phyloP scores from a whole-genome alignment of 2,888 invertebrate species.

The Drosophila rubida region DNA sequence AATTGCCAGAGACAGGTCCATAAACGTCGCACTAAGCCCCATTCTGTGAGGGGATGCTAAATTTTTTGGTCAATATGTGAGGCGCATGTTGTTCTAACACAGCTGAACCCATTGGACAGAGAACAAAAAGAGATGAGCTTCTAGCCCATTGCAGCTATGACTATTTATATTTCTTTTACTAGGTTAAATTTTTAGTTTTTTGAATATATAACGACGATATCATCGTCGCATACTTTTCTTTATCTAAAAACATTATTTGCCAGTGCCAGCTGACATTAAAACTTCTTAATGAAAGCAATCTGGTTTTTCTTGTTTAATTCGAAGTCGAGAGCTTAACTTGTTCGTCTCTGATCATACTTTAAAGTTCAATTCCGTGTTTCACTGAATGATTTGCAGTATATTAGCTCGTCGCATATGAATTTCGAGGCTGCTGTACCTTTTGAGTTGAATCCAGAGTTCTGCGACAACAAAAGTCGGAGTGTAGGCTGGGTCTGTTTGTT shows the following conservation, averaged over 20 bases:
- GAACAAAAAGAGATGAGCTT: background rate
- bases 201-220: too few relatives aligned
- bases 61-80: constrained; percentile 1
- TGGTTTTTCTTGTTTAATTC: too few relatives aligned
- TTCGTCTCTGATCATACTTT: too few relatives aligned
- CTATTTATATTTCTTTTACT: background rate
- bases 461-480: background rate
- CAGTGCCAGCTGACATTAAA: too few relatives aligned
- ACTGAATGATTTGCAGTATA: background rate
- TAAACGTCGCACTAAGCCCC: constrained; percentile 10
- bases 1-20: constrained; percentile 1
- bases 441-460: background rate
- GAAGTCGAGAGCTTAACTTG: too few relatives aligned
- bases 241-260: too few relatives aligned
- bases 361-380: too few relatives aligned
- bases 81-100: background rate
- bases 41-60: constrained; percentile 1
- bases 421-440: background rate
- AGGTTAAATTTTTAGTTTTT: too few relatives aligned
- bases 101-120: background rate
- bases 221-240: too few relatives aligned
- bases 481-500: constrained; percentile 1
- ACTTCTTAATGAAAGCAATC: too few relatives aligned
- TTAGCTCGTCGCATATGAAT: background rate
- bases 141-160: background rate